These are phyloP conservation scores for Thera obeliscata DNA, from an alignment of 2,888 invertebrate species.

Conservation along the genomic window DNA sequence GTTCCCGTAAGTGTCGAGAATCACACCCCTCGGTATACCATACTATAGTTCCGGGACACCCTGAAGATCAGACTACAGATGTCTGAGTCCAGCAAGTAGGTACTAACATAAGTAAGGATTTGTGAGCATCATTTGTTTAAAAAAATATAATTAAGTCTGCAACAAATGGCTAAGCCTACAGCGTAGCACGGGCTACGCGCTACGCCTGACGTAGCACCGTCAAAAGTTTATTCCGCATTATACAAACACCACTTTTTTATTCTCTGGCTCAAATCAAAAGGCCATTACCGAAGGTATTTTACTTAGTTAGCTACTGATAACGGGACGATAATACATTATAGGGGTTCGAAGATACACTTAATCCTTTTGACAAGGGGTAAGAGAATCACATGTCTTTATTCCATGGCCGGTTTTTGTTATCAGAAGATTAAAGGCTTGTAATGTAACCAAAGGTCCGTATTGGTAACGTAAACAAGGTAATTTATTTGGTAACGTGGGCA, in stretches of 20 bases:
- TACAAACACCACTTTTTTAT: not conserved
- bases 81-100: too few species aligned
- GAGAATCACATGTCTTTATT: constrained; percentile 23
- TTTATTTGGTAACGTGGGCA: constrained; percentile 20
- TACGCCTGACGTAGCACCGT: not conserved
- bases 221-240: not conserved
- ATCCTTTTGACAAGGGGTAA: constrained; percentile 31
- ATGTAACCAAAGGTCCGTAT: constrained; percentile 12
- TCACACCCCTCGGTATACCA: too few species aligned
- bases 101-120: too few species aligned
- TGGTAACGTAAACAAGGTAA: constrained; percentile 15
- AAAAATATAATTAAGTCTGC: too few species aligned
- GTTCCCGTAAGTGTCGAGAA: too few species aligned
- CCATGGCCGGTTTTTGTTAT: constrained; percentile 24
- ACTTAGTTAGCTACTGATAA: constrained; percentile 9
- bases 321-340: constrained; percentile 23
- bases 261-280: constrained; percentile 6
- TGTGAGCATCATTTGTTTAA: too few species aligned
- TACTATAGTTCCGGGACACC: too few species aligned
- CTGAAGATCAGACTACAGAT: too few species aligned
- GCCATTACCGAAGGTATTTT: not conserved
- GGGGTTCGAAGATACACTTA: constrained; percentile 28
- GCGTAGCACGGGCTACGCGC: not conserved
- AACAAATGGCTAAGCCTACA: not conserved
- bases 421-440: constrained; percentile 23